These are phyloP conservation scores for Pangasius krempfi DNA, from an alignment of 2,797 vertebrate species.

Conservation along the genomic window DNA sequence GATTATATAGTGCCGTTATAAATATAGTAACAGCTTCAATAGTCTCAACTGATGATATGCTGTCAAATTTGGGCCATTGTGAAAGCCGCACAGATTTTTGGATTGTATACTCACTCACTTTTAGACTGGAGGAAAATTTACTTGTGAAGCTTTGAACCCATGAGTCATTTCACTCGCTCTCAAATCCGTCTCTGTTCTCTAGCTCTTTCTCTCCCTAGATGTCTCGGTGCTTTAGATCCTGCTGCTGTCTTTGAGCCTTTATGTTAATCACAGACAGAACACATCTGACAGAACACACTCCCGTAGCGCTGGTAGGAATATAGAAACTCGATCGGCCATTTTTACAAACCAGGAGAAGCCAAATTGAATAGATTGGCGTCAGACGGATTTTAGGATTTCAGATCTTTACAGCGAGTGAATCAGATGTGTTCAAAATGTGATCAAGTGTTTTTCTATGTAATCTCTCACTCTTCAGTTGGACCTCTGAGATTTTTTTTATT, in stretches of 20 bases:
- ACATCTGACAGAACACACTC: background rate
- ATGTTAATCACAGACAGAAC: slow-evolving; percentile 20
- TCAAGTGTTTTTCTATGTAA: background rate
- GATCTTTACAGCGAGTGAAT: background rate
- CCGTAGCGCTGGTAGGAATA: background rate
- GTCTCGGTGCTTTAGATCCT: slow-evolving; percentile 18
- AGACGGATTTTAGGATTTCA: background rate
- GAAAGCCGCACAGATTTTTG: background rate
- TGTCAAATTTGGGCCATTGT: background rate
- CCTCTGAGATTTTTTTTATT: background rate
- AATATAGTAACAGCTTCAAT: background rate
- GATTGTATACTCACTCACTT: background rate
- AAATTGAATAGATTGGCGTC: background rate
- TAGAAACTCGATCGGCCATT: too few relatives aligned
- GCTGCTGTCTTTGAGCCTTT: slow-evolving; percentile 1
- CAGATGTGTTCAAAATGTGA: slow-evolving; percentile 29
- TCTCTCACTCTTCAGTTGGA: background rate
- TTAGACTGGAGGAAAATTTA: too few relatives aligned
- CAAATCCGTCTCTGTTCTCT: background rate
- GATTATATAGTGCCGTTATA: background rate
- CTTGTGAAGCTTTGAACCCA: slow-evolving; percentile 16
- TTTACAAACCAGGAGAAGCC: background rate
- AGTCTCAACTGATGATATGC: too few relatives aligned
- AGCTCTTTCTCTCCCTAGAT: slow-evolving; percentile 31
- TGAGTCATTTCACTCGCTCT: slow-evolving; percentile 53